Evolutionary conservation across 2,113 vertebrate species (phyloP).

Genomic region (Paedocypris sp.): DNA sequence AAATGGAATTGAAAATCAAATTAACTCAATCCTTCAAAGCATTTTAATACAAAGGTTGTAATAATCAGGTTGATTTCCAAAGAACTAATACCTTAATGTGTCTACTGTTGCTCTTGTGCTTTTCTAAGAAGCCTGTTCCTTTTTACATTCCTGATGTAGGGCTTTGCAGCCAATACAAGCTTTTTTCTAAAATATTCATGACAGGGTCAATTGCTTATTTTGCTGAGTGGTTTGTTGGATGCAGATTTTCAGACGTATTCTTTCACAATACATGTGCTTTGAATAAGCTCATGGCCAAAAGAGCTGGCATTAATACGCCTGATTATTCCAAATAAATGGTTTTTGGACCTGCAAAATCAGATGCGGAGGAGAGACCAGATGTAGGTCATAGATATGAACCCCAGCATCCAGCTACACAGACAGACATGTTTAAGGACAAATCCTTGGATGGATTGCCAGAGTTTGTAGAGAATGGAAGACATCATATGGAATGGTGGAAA

Average conservation of each 20-base stretch:
- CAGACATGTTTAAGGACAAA: conserved; percentile 20
- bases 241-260: not conserved
- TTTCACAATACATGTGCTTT: not conserved
- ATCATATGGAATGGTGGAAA: not conserved
- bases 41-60: too few relatives aligned
- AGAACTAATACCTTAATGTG: too few relatives aligned
- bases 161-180: too few relatives aligned
- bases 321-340: not conserved
- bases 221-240: not conserved
- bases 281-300: not conserved
- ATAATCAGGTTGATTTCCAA: too few relatives aligned
- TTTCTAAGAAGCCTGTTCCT: not conserved
- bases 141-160: too few relatives aligned
- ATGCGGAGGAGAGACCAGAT: conserved; percentile 3
- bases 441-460: conserved; percentile 14
- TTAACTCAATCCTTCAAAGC: too few relatives aligned
- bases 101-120: not conserved
- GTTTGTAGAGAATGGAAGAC: not conserved
- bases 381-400: conserved; percentile 4
- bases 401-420: conserved; percentile 18
- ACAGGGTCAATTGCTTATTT: too few relatives aligned
- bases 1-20: too few relatives aligned
- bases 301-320: not conserved
- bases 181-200: too few relatives aligned
- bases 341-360: conserved; percentile 1